These are phyloP conservation scores for Microtus pennsylvanicus DNA, from an alignment of 2,113 vertebrate species.

Conservation along the genomic window DNA sequence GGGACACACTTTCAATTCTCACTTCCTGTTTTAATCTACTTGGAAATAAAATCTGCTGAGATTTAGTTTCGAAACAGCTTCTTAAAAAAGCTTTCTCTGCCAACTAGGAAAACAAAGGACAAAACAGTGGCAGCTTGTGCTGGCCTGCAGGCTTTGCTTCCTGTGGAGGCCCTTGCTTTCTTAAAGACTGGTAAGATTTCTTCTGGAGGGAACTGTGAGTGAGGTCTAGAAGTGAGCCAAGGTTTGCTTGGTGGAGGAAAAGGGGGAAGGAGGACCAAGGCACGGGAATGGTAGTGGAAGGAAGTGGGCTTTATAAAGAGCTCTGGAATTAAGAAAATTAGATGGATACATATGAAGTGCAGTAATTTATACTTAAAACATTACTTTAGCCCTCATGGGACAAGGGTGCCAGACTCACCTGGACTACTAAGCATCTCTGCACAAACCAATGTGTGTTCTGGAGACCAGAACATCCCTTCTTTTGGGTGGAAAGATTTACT, in stretches of 20 bases:
- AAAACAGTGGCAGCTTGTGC: background rate
- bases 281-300: background rate
- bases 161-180: accelerated
- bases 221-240: background rate
- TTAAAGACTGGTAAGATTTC: background rate
- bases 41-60: constrained; percentile 74
- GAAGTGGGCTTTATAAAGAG: background rate
- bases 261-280: background rate
- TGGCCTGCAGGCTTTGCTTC: too few species aligned
- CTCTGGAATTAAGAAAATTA: too few species aligned
- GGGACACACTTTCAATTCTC: constrained; percentile 39
- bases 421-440: background rate
- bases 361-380: too few species aligned
- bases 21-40: constrained; percentile 76
- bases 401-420: background rate
- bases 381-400: too few species aligned
- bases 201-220: background rate
- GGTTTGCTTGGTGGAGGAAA: too few species aligned
- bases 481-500: background rate
- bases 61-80: constrained; percentile 57
- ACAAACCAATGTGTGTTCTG: background rate
- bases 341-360: background rate
- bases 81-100: constrained; percentile 1
- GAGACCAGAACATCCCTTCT: background rate
- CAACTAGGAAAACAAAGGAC: background rate